Base-by-base conservation (phyloP, 2,113 vertebrate genomes). In the Rostratula benghalensis region DNA sequence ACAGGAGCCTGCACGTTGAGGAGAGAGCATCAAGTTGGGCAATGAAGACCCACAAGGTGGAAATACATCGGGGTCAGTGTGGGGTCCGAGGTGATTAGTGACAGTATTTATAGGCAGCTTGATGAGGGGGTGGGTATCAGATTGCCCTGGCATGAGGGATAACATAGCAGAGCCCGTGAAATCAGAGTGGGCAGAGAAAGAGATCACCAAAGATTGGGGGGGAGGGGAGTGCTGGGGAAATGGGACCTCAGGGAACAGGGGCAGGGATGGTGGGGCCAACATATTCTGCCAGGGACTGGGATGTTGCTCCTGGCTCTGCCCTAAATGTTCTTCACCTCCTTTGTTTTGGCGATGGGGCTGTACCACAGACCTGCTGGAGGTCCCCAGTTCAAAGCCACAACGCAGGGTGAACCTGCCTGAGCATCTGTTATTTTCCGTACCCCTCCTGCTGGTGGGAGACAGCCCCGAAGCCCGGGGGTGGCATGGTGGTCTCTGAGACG, bases 61-160 rank as follows among this genome's bases (percentile, higher is more conserved):
- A 13, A 8, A 60, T 21, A 76, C 83, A 22, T 13, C 54, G 8
- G 94, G 97, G 95, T 97, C 95, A 90, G 13, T 0, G 1, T 13
- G 21, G 75, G 84, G 35, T 21, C 22, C 4, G 4, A 60, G 37
- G 21, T 5, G 80, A 46, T 89, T 65, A 68, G 75, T 59, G 95
- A 16, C 48, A 21, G 27, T 30, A 50, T 67, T 63, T 17, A 74
- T 64, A 87, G 97, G 3, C 91, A 65, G 90, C 11, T 43, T 11
- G 68, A 60, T 16, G 56, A 64, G 96, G 90, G 54, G 74, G 67
- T 46, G 64, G 56, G 25, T 94, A 97, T 98, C 97, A 7, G 79
- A 92, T 98, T 97, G 95, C 96, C 70, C 76, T 1, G 22, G 53
- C 22, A 8, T 0, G 3, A 35, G 78, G 93, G 95, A 97, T 95